These are phyloP conservation scores for Epinephelus moara DNA, from an alignment of 2,113 vertebrate species.

Conservation along the genomic window DNA sequence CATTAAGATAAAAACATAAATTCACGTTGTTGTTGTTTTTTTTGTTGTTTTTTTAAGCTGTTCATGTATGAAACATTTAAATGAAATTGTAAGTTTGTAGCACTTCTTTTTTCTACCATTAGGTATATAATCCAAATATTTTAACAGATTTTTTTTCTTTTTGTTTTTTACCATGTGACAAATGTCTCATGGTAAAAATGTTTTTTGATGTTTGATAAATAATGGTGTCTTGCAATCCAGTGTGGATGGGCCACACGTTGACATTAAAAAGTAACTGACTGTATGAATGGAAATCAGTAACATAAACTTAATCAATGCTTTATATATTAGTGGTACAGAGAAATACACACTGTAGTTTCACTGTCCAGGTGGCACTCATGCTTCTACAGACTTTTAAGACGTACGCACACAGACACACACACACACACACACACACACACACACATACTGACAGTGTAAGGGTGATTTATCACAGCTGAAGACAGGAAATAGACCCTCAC, in stretches of 20 bases:
- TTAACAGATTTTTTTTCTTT: no score
- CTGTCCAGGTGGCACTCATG: background rate
- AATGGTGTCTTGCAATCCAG: background rate
- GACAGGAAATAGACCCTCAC: constrained; percentile 33
- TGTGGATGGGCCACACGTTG: background rate
- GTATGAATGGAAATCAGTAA: background rate
- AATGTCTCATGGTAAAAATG: no score
- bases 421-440: background rate
- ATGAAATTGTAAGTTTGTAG: no score
- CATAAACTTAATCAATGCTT: background rate
- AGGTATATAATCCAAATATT: no score
- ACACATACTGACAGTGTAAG: background rate
- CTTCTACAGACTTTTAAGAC: background rate
- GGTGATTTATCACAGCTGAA: constrained; percentile 35
- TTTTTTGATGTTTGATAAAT: background rate
- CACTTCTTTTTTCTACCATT: no score
- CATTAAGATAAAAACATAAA: no score
- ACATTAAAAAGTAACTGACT: background rate
- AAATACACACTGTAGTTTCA: background rate
- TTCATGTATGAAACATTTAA: no score
- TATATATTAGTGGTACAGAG: background rate
- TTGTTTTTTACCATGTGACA: background rate
- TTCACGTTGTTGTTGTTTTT: no score
- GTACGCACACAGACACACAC: constrained; percentile 1
- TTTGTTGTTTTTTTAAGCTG: no score